Base-by-base conservation (phyloP, 1,140 invertebrate species). In the Aphaenogaster ashmeadi region DNA sequence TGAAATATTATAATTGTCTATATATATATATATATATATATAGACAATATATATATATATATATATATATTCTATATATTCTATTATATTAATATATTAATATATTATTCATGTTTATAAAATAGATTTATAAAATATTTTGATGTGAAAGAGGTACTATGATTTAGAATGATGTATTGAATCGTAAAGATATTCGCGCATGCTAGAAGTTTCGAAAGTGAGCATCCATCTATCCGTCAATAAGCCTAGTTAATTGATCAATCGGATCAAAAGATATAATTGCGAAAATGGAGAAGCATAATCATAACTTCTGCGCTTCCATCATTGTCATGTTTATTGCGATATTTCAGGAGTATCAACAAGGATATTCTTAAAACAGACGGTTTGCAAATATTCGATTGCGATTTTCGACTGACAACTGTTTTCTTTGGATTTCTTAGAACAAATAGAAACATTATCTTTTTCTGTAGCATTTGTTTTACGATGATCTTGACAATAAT, bases 221-320 rank as follows among this genome's bases (percentile, higher is more conserved):
- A 74, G 27, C 33, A 58, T 60, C 54, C 38, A 62, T 83, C 41
- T 83, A 58, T 74, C 41, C 36, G 54, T 38, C 47, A 81, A 47
- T 66, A 50, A 47, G 33, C 9, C 54, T n/a, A 44, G 54, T 62
- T 83, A 71, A 60, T 87, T 77, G 13, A 74, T 77, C 44, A 52
- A 64, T 56, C 47, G 60, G 13, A 69, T 69, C 66, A 47, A 66
- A 60, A 44, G 27, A 2, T n/a, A 74, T 84, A 84, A 84, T 84
- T 71, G 69, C 41, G 44, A 38, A 75, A 84, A 75, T 84, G 69
- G 80, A 75, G 33, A 62, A 50, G 41, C 44, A 60, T 21, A 8
- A 74, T 81, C 38, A 21, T 74, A 74, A 84, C 69, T 84, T 84
- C 2, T 21, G 11, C 38, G 41, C 6, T 60, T 84, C 27, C 41